These are phyloP conservation scores for Malacoctenus gilli DNA, from an alignment of 2,797 vertebrate genomes.

Conservation along the genomic window DNA sequence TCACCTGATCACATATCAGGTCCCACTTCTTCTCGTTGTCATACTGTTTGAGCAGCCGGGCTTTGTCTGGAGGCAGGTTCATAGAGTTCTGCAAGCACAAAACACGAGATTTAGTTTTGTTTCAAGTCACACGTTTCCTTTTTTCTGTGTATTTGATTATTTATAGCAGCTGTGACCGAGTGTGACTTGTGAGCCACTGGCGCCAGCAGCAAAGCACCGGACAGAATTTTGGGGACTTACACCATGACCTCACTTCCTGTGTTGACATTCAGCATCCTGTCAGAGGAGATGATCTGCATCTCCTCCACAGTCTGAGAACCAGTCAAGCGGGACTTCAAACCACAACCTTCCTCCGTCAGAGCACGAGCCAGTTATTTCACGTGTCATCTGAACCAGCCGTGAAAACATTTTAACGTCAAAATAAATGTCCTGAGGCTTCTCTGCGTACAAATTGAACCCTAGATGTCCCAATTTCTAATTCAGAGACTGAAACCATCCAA, in stretches of 20 bases:
- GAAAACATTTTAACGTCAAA: constrained; percentile 51
- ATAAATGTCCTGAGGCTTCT: constrained; percentile 43
- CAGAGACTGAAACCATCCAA: constrained; percentile 29
- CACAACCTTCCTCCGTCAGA: constrained; percentile 39
- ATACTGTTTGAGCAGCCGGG: constrained; percentile 91
- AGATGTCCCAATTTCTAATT: constrained; percentile 58
- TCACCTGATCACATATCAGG: constrained; percentile 91
- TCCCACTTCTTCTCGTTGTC: constrained; percentile 98
- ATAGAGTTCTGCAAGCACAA: constrained; percentile 88
- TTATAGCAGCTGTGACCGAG: constrained; percentile 20
- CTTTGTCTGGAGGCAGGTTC: constrained; percentile 94
- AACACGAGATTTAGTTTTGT: constrained; percentile 23
- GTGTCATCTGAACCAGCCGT: constrained; percentile 48
- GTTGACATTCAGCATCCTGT: constrained; percentile 74
- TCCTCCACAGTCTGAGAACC: constrained; percentile 35
- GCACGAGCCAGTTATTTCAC: constrained; percentile 6
- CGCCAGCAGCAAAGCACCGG: constrained; percentile 35
- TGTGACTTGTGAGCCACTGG: constrained; percentile 30
- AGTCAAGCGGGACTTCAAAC: constrained; percentile 21
- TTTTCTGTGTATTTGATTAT: constrained; percentile 7
- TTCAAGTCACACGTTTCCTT: constrained; percentile 8
- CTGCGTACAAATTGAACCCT: constrained; percentile 56
- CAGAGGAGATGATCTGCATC: constrained; percentile 62
- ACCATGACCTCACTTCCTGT: constrained; percentile 80
- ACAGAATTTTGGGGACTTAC: constrained; percentile 37